phyloP scores from a whole-genome alignment of 2,113 vertebrate species.

The Lagopus muta region DNA sequence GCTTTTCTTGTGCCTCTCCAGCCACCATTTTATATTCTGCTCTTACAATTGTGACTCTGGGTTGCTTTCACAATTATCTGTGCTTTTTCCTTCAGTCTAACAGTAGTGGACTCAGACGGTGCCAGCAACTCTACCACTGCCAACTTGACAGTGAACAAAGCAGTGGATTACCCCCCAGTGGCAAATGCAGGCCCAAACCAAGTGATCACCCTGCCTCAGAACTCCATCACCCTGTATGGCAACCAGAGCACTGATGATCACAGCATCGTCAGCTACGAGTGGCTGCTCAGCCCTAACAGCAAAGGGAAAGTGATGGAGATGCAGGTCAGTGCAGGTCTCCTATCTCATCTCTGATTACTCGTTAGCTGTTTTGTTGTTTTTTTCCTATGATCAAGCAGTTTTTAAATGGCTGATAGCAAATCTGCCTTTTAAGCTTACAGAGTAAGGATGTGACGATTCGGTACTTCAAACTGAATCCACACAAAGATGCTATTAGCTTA shows the following conservation, averaged over 20 bases:
- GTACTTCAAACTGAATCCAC: background rate
- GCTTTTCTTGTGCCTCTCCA: background rate
- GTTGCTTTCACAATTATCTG: background rate
- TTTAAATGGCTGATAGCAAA: background rate
- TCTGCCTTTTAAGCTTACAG: background rate
- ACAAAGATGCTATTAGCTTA: background rate
- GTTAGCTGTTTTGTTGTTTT: background rate
- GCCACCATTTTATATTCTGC: background rate
- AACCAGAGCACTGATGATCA: constrained; percentile 97
- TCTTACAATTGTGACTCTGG: background rate
- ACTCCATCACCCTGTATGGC: constrained; percentile 90
- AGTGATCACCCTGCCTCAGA: constrained; percentile 94
- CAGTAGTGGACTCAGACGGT: constrained; percentile 93
- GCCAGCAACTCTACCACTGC: constrained; percentile 91
- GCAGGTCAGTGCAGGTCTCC: constrained; percentile 85
- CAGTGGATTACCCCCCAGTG: constrained; percentile 93
- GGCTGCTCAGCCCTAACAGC: constrained; percentile 94
- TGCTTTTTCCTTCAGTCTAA: constrained; percentile 80
- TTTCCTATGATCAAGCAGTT: background rate
- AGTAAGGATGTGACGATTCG: background rate
- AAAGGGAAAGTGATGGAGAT: constrained; percentile 98
- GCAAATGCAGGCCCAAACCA: constrained; percentile 94
- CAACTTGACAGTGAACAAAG: constrained; percentile 90
- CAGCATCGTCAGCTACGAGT: constrained; percentile 92
- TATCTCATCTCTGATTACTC: background rate